Conservation (phyloP, 2,113 vertebrate genomes). For the Varanus salvator region DNA sequence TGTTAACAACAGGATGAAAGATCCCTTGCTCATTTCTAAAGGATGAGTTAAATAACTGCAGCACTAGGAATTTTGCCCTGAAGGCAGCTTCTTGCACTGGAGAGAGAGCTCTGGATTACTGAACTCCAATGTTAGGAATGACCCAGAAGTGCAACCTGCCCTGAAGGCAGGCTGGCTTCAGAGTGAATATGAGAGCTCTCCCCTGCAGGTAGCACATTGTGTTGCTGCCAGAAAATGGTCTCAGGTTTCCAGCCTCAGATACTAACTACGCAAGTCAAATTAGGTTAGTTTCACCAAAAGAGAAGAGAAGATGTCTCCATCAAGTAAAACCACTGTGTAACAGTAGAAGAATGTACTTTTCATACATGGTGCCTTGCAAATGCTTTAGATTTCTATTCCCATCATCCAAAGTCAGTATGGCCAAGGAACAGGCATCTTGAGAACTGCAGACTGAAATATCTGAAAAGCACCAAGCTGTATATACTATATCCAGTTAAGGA, state of each 20-base stretch:
- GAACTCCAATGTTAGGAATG: conserved; percentile 1
- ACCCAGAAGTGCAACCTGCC: conserved; percentile 4
- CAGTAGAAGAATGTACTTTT: too few relatives aligned
- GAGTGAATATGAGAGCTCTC: neutral
- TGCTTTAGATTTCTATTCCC: neutral
- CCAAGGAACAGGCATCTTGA: too few relatives aligned
- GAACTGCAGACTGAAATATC: too few relatives aligned
- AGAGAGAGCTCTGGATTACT: neutral
- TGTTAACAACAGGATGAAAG: conserved; percentile 42
- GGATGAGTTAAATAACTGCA: conserved; percentile 13
- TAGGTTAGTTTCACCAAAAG: neutral
- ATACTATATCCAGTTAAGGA: neutral
- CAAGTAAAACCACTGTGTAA: neutral
- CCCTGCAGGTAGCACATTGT: conserved; percentile 8
- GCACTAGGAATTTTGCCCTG: conserved; percentile 20
- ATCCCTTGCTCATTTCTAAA: conserved; percentile 31
- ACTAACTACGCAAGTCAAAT: neutral
- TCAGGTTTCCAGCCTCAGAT: neutral
- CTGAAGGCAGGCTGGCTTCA: neutral
- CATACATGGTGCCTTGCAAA: neutral
- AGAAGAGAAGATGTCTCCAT: neutral
- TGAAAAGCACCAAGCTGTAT: too few relatives aligned
- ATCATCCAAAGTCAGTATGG: too few relatives aligned
- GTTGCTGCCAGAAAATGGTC: neutral
- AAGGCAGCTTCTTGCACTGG: conserved; percentile 8